These are phyloP conservation scores for Bubo bubo DNA, from an alignment of 2,113 vertebrate species.

Conservation along the genomic window DNA sequence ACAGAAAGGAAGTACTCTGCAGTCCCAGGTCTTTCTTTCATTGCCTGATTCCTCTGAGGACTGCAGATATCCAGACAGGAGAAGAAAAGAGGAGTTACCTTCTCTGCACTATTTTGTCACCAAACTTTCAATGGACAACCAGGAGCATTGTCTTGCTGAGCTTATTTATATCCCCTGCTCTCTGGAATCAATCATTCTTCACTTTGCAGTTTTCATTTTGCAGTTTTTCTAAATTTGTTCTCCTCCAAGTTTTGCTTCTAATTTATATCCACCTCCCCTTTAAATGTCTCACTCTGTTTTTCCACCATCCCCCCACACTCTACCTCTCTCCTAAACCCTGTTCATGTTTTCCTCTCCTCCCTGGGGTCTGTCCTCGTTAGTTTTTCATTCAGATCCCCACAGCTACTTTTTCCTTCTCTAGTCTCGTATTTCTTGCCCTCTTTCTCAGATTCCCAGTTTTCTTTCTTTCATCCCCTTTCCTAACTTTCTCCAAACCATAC, in stretches of 20 bases:
- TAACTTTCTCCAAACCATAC: background rate
- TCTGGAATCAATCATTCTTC: background rate
- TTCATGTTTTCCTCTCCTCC: background rate
- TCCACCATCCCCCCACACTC: accelerated
- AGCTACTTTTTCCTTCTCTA: background rate
- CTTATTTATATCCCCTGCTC: background rate
- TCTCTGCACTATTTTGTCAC: background rate
- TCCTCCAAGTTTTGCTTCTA: background rate
- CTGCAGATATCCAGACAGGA: background rate
- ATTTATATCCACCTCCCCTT: background rate
- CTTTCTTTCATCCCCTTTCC: background rate
- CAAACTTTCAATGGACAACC: background rate
- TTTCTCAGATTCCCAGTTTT: background rate
- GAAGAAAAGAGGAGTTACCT: background rate
- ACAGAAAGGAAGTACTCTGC: background rate
- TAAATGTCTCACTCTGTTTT: background rate
- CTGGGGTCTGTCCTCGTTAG: background rate
- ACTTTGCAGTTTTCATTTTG: background rate
- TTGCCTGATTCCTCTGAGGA: background rate
- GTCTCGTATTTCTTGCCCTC: background rate
- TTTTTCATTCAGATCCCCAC: background rate
- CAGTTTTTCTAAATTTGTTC: background rate
- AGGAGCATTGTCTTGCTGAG: background rate
- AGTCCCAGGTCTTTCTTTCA: background rate
- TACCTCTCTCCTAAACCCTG: background rate